phyloP scores from a whole-genome alignment of 2,113 vertebrate genomes.

The Festucalex cinctus region DNA sequence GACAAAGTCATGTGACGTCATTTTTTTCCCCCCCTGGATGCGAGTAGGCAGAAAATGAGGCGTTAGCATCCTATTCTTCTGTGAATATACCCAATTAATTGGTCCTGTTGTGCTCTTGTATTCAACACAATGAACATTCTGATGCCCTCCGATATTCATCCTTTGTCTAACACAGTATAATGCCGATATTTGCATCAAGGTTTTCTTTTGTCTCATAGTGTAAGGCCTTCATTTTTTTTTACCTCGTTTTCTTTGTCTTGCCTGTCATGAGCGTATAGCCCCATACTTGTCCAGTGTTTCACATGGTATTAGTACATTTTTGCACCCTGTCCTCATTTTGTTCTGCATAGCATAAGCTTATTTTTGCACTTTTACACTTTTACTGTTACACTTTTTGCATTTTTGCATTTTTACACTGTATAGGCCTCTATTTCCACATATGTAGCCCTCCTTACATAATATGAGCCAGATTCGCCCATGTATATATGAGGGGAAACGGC shows the following conservation, averaged over 20 bases:
- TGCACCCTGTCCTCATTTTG: background rate
- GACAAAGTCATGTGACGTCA: constrained; percentile 64
- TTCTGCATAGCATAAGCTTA: background rate
- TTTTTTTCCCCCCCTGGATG: constrained; percentile 45
- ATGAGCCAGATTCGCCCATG: no score
- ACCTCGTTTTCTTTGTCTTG: background rate
- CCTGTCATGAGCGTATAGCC: background rate
- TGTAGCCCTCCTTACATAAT: no score
- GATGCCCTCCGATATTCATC: background rate
- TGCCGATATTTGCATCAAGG: background rate
- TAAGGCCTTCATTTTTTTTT: background rate
- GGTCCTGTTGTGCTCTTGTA: background rate
- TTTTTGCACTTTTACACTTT: no score
- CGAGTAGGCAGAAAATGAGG: background rate
- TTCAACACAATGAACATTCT: background rate
- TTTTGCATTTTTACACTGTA: no score
- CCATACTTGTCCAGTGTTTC: background rate
- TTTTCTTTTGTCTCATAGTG: background rate
- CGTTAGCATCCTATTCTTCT: background rate
- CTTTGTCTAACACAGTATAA: background rate
- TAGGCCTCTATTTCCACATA: no score
- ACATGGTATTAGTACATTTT: background rate
- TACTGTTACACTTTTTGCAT: no score
- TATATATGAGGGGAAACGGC: no score
- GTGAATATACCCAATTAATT: background rate